A percentile compares a stretch with the other conserved stretches of the same genome.
phyloP scores from a whole-genome alignment of 2,113 vertebrate species.

The Petroica traversi region DNA sequence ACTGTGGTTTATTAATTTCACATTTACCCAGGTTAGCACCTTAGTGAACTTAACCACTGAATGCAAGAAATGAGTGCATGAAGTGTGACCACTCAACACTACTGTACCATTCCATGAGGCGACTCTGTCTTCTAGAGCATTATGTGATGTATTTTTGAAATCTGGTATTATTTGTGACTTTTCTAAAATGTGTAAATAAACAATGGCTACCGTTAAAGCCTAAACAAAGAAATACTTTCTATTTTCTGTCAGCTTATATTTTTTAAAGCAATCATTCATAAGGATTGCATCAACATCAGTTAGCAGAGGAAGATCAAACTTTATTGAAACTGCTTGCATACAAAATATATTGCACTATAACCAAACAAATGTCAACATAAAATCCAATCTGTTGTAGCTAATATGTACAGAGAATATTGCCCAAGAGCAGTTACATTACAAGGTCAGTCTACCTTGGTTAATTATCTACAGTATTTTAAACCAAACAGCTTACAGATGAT shows the following conservation, averaged over 20 bases:
- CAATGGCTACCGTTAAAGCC: constrained; percentile 65
- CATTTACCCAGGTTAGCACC: constrained; percentile 78
- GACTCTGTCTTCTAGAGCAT: constrained; percentile 37
- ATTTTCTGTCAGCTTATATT: constrained; percentile 61
- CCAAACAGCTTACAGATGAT: constrained; percentile 87
- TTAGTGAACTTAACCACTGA: constrained; percentile 71
- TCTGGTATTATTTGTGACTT: constrained; percentile 41
- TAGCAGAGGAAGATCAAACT: constrained; percentile 95
- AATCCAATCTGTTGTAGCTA: constrained; percentile 94
- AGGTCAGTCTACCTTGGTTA: constrained; percentile 95
- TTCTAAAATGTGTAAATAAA: constrained; percentile 61
- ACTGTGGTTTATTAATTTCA: constrained; percentile 68
- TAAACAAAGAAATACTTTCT: constrained; percentile 62
- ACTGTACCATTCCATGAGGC: constrained; percentile 51
- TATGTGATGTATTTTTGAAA: constrained; percentile 42
- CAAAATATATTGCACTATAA: constrained; percentile 99
- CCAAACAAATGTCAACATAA: constrained; percentile 99
- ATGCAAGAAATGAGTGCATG: constrained; percentile 66
- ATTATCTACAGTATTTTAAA: constrained; percentile 95
- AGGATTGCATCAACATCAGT: constrained; percentile 80
- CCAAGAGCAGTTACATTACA: constrained; percentile 95
- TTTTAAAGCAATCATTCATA: constrained; percentile 82
- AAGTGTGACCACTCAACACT: constrained; percentile 55
- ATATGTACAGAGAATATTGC: constrained; percentile 98
- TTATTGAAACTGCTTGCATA: constrained; percentile 99